These are phyloP conservation scores for Trichoplusia ni DNA, from an alignment of 1,140 invertebrate species.

Conservation along the genomic window DNA sequence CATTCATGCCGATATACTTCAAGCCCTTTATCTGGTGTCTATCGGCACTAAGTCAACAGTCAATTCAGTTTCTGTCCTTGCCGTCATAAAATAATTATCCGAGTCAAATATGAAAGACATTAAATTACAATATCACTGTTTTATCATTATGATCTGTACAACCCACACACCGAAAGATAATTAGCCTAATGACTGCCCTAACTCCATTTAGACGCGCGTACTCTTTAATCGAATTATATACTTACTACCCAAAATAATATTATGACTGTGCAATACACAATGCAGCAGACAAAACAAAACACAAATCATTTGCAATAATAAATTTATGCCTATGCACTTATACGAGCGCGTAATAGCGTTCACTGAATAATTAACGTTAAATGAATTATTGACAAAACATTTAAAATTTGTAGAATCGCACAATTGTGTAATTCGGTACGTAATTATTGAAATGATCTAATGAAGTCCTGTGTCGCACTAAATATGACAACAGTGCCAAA, in stretches of 20 bases:
- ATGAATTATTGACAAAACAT: slow-evolving; percentile 24
- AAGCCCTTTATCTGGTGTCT: too few species aligned
- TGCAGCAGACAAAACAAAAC: slow-evolving; percentile 7
- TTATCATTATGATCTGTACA: slow-evolving; percentile 12
- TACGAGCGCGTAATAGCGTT: slow-evolving; percentile 10
- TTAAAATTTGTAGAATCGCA: slow-evolving; percentile 3
- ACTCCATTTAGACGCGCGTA: too few species aligned
- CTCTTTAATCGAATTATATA: too few species aligned
- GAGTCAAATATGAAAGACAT: too few species aligned
- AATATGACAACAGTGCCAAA: slow-evolving; percentile 1
- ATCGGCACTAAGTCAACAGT: too few species aligned
- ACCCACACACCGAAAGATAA: slow-evolving; percentile 9
- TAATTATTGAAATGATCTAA: not conserved
- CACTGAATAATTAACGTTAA: slow-evolving; percentile 28
- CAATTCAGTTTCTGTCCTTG: too few species aligned
- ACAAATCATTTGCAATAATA: slow-evolving; percentile 24
- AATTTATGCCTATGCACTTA: slow-evolving; percentile 16
- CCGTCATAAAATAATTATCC: too few species aligned
- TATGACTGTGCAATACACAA: not conserved
- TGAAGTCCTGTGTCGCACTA: too few species aligned
- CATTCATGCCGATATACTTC: not conserved
- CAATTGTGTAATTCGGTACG: slow-evolving; percentile 8
- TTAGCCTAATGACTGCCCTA: slow-evolving; percentile 18
- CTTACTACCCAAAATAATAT: not conserved
- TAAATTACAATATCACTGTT: too few species aligned